Evolutionary conservation across 1,140 invertebrate species (phyloP), one percentile per base, ranked within the genome.

Genomic region (Zaprionus ornatus): DNA sequence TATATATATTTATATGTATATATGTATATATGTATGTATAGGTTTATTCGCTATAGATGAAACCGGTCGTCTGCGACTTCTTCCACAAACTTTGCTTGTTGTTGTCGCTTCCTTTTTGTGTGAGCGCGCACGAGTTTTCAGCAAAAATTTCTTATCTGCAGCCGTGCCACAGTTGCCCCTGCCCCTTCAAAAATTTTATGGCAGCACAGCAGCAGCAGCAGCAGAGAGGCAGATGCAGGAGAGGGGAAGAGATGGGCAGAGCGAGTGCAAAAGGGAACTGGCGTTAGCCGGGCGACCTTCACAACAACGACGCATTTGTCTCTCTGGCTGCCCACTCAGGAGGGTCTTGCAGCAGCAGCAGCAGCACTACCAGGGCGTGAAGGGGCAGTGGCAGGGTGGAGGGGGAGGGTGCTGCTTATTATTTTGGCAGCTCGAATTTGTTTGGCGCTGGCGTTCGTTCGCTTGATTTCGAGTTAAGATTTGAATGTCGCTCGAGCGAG

Each of bases 381-480:
- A 32, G 29, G 9, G 9, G 1, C 27, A 10, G 19, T 27, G n/a
- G 59, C 0, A 5, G 0, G 5, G 10, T n/a, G n/a, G 2, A 25
- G 21, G 32, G 13, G 13, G 40, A 9, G 19, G 32, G 40, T 29
- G 52, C 59, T 62, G 76, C 86, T 90, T 90, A 90, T 90, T 90
- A 90, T 90, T 90, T 90, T 90, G 85, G 85, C 85, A 90, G 82
- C 80, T 86, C 77, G 86, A 90, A 90, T 90, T 90, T 90, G 86
- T 90, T 90, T 70, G 84, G 61, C 74, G 80, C 65, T 40, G 65
- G 48, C 62, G 21, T 55, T 23, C 23, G 23, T 23, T 9, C 42
- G 68, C 72, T 90, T 91, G 90, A 91, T 91, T 91, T 91, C 84
- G 63, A 91, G 90, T 91, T 91, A 91, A 91, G 90, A 91, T 91